Conservation (phyloP, 2,113 vertebrate genomes). For the Microcebus jonahi region DNA sequence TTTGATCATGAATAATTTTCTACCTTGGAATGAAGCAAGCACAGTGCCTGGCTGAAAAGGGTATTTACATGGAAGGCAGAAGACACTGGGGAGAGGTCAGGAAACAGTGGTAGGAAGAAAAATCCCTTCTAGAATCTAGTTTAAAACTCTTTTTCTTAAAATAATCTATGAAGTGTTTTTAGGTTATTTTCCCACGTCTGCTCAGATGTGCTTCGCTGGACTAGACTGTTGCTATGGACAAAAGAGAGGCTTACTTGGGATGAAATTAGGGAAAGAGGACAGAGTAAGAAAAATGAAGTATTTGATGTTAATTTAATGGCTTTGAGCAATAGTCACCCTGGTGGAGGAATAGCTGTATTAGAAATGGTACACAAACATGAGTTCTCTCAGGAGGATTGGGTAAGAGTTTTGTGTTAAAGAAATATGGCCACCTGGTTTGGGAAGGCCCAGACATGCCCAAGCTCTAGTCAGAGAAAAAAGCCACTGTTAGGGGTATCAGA, state of each 20-base stretch:
- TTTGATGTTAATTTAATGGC: neutral
- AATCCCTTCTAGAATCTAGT: neutral
- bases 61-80: neutral
- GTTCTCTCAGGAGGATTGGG: neutral
- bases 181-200: slow-evolving; percentile 1
- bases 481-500: neutral
- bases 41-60: slow-evolving; percentile 6
- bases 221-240: neutral
- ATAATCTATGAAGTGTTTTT: neutral
- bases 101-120: slow-evolving; percentile 2
- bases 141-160: slow-evolving; percentile 39
- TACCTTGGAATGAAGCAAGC: slow-evolving; percentile 71
- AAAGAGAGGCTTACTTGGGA: neutral
- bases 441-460: neutral
- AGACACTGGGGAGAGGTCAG: neutral
- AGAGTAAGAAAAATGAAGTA: neutral
- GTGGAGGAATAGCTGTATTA: neutral
- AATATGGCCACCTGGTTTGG: neutral
- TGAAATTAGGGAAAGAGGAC: neutral
- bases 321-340: neutral
- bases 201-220: neutral
- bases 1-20: slow-evolving; percentile 50
- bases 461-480: neutral
- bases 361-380: neutral
- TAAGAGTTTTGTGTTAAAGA: neutral